These are phyloP conservation scores for Triplophysa dalaica DNA, from an alignment of 2,113 vertebrate species.

Conservation along the genomic window DNA sequence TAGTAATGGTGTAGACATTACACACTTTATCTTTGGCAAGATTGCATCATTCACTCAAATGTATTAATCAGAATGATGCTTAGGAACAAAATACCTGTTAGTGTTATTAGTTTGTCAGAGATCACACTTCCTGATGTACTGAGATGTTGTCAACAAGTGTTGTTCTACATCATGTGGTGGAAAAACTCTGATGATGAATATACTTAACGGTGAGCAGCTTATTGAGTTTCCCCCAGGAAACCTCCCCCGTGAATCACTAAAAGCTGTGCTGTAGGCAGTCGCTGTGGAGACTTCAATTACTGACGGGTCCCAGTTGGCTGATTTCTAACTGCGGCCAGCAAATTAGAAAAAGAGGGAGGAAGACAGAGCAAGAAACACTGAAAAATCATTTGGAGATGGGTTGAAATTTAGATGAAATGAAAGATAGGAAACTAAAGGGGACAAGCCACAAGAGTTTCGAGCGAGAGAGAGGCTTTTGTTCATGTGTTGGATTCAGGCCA, in stretches of 20 bases:
- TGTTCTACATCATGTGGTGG: constrained; percentile 62
- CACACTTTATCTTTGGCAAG: too few species aligned
- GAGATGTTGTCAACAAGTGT: constrained; percentile 57
- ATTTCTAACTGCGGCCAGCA: constrained; percentile 69
- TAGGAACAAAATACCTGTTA: constrained; percentile 8
- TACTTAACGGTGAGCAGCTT: constrained; percentile 68
- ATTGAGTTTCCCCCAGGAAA: constrained; percentile 67
- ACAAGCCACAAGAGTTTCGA: constrained; percentile 58
- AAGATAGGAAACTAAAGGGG: constrained; percentile 52
- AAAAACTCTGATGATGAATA: constrained; percentile 68
- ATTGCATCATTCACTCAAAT: too few species aligned
- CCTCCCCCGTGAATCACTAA: constrained; percentile 66
- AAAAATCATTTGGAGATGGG: constrained; percentile 50
- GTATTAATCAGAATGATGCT: not conserved
- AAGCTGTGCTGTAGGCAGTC: constrained; percentile 67
- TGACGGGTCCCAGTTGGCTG: constrained; percentile 68
- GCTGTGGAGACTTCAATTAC: constrained; percentile 74
- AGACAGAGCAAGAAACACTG: constrained; percentile 30
- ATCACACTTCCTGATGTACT: constrained; percentile 45
- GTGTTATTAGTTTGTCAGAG: constrained; percentile 22
- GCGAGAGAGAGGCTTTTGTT: constrained; percentile 65
- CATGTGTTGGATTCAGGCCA: constrained; percentile 61
- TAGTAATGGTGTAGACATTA: too few species aligned
- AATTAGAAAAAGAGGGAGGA: constrained; percentile 61
- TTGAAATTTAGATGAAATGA: constrained; percentile 53